Conservation (phyloP, 2,888 invertebrate species). For the Eurytoma californica region DNA sequence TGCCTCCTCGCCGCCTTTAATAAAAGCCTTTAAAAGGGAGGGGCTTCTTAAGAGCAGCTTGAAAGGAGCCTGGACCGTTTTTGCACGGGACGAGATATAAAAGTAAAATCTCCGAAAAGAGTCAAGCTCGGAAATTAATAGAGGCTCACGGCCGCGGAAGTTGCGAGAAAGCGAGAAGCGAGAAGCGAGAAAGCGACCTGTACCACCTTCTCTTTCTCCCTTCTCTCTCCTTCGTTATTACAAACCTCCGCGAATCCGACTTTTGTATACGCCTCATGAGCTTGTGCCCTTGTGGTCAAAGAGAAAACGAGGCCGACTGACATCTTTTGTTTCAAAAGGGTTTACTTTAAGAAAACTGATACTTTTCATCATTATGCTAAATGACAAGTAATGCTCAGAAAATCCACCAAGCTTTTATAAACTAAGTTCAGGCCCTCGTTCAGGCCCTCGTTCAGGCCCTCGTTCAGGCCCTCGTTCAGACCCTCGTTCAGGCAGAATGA, state of each 20-base stretch:
- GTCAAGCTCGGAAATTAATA: conserved; percentile 46
- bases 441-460: too few relatives aligned
- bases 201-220: neutral
- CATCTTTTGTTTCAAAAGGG: conserved; percentile 33
- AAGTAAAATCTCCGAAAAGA: conserved; percentile 47
- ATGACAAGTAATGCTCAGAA: neutral
- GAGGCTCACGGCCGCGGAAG: conserved; percentile 37
- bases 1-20: conserved; percentile 12
- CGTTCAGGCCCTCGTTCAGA: too few relatives aligned
- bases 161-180: conserved; percentile 7
- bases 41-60: conserved; percentile 9
- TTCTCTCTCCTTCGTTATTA: conserved; percentile 1
- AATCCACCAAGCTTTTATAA: too few relatives aligned
- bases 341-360: conserved; percentile 13
- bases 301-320: neutral
- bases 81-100: conserved; percentile 31
- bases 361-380: conserved; percentile 17
- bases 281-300: conserved; percentile 21
- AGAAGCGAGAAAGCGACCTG: conserved; percentile 9
- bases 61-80: conserved; percentile 16
- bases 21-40: conserved; percentile 19
- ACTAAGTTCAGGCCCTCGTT: too few relatives aligned
- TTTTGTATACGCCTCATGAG: neutral
- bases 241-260: conserved; percentile 2
- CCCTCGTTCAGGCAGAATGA: too few relatives aligned